Conservation (phyloP, 1,140 invertebrate species). For the Zaprionus kolodkinae region DNA sequence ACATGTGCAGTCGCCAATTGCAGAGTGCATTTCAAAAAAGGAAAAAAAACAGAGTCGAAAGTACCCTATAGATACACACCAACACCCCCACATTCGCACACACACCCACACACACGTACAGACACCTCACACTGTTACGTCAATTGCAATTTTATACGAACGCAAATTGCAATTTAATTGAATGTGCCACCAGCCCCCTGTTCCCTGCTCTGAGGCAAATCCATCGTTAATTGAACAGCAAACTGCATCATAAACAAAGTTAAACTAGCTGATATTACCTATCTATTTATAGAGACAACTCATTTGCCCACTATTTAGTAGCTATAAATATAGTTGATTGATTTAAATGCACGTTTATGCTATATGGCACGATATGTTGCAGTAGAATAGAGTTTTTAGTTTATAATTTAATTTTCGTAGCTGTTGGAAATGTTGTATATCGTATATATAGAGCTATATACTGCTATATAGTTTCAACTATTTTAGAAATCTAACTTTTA, state of each 20-base stretch:
- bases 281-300: not conserved
- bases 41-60: not conserved
- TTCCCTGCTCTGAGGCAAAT: not conserved
- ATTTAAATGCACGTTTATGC: not conserved
- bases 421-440: too few relatives aligned
- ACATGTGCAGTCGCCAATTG: constrained; percentile 40
- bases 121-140: constrained; percentile 28
- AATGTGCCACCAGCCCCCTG: constrained; percentile 19
- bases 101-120: constrained; percentile 1
- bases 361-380: not conserved
- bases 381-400: not conserved
- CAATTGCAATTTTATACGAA: constrained; percentile 62
- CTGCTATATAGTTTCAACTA: too few relatives aligned
- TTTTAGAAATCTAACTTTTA: too few relatives aligned
- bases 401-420: too few relatives aligned
- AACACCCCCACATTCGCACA: not conserved
- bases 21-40: constrained; percentile 34
- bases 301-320: not conserved
- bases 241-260: constrained; percentile 3
- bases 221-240: not conserved
- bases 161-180: constrained; percentile 74
- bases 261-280: not conserved
- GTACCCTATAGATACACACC: constrained; percentile 18
- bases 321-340: not conserved
- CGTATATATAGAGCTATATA: too few relatives aligned